Conservation (phyloP, 2,888 invertebrate genomes). For the Cheilosia grossa region DNA sequence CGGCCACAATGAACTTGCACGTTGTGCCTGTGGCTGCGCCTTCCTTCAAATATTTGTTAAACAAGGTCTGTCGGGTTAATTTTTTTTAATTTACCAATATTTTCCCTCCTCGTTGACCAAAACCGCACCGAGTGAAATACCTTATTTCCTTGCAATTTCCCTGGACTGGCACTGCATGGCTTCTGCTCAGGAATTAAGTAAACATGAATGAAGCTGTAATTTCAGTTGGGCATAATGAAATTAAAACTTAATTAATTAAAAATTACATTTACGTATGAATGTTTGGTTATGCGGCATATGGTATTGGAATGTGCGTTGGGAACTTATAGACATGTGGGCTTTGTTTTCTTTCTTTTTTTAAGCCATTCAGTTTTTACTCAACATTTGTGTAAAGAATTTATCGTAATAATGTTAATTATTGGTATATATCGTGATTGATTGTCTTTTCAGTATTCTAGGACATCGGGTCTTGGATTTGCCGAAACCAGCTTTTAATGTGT, state of each 20-base stretch:
- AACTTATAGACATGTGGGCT: conserved; percentile 7
- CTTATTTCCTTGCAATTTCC: conserved; percentile 6
- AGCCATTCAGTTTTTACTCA: conserved; percentile 23
- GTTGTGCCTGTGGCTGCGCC: conserved; percentile 4
- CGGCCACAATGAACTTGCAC: conserved; percentile 60
- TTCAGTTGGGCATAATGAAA: conserved; percentile 77
- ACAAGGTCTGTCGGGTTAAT: conserved; percentile 24
- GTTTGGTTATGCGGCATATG: conserved; percentile 35
- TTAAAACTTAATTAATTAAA: conserved; percentile 81
- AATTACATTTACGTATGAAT: conserved; percentile 52
- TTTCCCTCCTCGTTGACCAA: neutral
- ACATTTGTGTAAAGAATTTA: too few species aligned
- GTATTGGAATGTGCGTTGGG: conserved; percentile 14
- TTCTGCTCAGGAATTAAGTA: conserved; percentile 30
- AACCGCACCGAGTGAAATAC: conserved; percentile 12
- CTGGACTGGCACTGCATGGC: neutral
- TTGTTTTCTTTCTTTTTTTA: neutral
- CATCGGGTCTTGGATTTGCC: conserved; percentile 84
- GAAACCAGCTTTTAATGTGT: conserved; percentile 84
- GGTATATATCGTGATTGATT: neutral
- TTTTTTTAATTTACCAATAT: conserved; percentile 17
- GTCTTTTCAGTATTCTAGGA: conserved; percentile 82
- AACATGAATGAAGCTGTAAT: conserved; percentile 68
- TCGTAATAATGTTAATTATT: conserved; percentile 8
- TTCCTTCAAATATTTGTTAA: conserved; percentile 58